Evolutionary conservation across 2,888 invertebrate species (phyloP).

Genomic region (Acholoe squamosa): DNA sequence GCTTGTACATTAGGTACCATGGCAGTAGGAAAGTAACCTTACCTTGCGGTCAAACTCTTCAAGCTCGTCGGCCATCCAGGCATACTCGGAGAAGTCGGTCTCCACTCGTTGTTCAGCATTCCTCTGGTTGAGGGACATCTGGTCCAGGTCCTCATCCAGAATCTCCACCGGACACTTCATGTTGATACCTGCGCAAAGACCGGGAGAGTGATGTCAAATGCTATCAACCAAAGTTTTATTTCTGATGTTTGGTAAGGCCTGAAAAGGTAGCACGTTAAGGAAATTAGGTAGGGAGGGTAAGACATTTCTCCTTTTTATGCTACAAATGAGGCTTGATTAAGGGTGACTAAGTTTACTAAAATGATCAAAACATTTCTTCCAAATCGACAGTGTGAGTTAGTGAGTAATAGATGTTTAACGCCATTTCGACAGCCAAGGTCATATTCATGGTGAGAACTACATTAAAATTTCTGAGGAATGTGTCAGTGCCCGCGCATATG

Average conservation of each 20-base stretch:
- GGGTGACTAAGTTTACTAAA: not conserved
- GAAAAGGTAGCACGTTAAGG: not conserved
- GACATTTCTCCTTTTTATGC: not conserved
- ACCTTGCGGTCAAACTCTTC: conserved; percentile 63
- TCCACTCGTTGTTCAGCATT: not conserved
- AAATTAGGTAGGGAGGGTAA: not conserved
- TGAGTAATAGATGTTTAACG: no score
- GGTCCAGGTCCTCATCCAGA: conserved; percentile 2
- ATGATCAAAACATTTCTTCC: not conserved
- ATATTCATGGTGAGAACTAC: no score
- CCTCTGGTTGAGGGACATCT: not conserved
- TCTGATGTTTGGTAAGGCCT: not conserved
- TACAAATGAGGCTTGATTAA: not conserved
- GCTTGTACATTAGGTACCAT: no score
- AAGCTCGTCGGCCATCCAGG: conserved; percentile 60
- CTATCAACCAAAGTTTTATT: not conserved
- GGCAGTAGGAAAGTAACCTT: no score
- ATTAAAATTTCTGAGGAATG: no score
- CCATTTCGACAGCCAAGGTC: no score
- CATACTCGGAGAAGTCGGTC: conserved; percentile 62
- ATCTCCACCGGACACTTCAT: conserved; percentile 50
- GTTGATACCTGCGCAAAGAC: not conserved
- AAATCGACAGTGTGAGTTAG: no score
- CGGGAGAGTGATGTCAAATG: not conserved
- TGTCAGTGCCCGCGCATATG: no score